Base-by-base conservation (phyloP, 2,888 invertebrate species). In the Lomographa bimaculata region DNA sequence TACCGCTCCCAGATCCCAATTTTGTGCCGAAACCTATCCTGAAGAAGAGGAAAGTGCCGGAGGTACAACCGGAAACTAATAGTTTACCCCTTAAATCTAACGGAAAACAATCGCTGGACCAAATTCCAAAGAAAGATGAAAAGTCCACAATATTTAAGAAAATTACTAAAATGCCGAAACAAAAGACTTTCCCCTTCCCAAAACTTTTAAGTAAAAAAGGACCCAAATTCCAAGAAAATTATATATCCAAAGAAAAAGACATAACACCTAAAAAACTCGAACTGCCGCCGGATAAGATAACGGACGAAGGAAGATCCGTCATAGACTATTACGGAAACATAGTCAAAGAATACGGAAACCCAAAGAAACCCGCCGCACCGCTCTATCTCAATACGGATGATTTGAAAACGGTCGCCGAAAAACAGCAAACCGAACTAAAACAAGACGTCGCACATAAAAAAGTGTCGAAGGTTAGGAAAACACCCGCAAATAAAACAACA, bases 271-370 rank as follows among this genome's bases (percentile, higher is more conserved):
- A 63, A 14, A 76, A 75, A 50, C 35, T 41, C 8, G 77, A 79
- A 37, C 64, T 64, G 49, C 32, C 54, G 28, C 63, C 70, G 18
- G 73, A 87, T 55, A 84, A 84, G 66, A 71, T 90, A 12, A 86
- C 86, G 28, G 94, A 94, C 52, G 94, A 93, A 72, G 91, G 92
- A 0, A 91, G 90, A 68, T 93, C 93, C 0, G 92, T 94, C 0
- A 93, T 94, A 7, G 94, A 95, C 78, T 94, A 95, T 67, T 96
- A 96, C 60, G 94, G 94, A 7, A 95, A 93, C 67, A 93, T 96
- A 50, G 94, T 96, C 1, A 92, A 91, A 57, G 94, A 93, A 66
- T 93, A 93, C 58, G 93, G 94, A 6, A 81, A 78, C 38, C 82
- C 81, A 7, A 89, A 87, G 46, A 89, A 82, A 60, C 69, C 83